Base-by-base conservation (phyloP, 2,113 vertebrate species). In the Chloropsis hardwickii region DNA sequence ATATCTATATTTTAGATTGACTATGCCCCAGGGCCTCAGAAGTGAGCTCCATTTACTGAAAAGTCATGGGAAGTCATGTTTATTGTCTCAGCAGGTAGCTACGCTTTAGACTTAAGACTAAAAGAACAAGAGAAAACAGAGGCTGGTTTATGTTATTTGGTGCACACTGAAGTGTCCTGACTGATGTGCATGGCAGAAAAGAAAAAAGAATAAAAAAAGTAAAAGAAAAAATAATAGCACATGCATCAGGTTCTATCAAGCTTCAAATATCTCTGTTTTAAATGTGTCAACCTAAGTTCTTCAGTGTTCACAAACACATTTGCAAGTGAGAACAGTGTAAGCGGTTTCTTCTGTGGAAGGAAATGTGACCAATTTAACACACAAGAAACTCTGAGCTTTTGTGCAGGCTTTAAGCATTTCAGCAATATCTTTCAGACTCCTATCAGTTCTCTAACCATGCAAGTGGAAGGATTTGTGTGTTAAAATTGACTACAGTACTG, bases 81-180 rank as follows among this genome's bases (percentile, higher is more conserved):
- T 97, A 96, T 94, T 97, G 89, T 97, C 96, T 97, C 95, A 97
- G 92, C 93, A 97, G 94, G 97, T 98, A 95, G 61, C 65, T 91
- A 54, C 61, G 90, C 77, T 95, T 87, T 62, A 94, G 94, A 80
- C 2, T 9, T 92, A 96, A 89, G 95, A 73, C 66, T 37, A 81
- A 74, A 97, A 95, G 95, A 62, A 37, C 61, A 92, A 88, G 61
- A 90, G 64, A 92, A 97, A 92, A 86, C 84, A 81, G 90, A 94
- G 92, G 16, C 57, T 14, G 1, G 60, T 71, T 95, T 77, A 66
- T 89, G 77, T 90, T 94, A 91, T 39, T 81, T 81, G 78, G 82
- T 81, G 65, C 82, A 88, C 1, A 5, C 24, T 73, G 6, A 40
- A 61, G 37, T 40, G 67, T 95, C 53, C 33, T 6, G 28, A 86